phyloP scores from a whole-genome alignment of 2,888 invertebrate genomes.

The Macropis europaea region DNA sequence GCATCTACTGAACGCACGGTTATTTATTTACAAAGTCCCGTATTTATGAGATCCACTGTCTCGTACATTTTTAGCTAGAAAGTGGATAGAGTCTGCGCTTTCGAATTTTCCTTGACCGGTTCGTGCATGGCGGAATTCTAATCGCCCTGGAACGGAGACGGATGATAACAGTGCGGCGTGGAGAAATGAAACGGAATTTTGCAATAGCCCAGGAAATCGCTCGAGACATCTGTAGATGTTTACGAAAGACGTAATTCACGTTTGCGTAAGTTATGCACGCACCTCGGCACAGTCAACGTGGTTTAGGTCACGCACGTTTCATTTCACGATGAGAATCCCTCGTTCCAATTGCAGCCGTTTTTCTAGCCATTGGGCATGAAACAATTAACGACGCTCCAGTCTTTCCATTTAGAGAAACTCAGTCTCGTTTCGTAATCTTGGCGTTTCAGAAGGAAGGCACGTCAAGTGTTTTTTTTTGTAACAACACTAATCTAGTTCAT shows the following conservation, averaged over 20 bases:
- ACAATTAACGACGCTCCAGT: too few relatives aligned
- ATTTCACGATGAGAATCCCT: background rate
- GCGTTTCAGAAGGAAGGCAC: too few relatives aligned
- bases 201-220: conserved; percentile 19
- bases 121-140: background rate
- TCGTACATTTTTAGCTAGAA: too few relatives aligned
- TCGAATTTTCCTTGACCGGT: background rate
- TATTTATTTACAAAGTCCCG: too few relatives aligned
- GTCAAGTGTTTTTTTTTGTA: too few relatives aligned
- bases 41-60: too few relatives aligned
- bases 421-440: too few relatives aligned
- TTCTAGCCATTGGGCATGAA: background rate
- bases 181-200: conserved; percentile 7
- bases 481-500: too few relatives aligned
- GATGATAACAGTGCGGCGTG: background rate
- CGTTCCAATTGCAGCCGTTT: too few relatives aligned
- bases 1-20: too few relatives aligned
- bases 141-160: background rate
- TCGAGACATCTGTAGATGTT: background rate
- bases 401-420: background rate
- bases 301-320: background rate
- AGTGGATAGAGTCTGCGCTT: background rate
- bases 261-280: conserved; percentile 7
- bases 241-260: conserved; percentile 12
- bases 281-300: background rate